Percentiles rank a stretch among this genome's conserved stretches.
phyloP scores from a whole-genome alignment of 2,888 invertebrate genomes.

The Diadromus collaris region DNA sequence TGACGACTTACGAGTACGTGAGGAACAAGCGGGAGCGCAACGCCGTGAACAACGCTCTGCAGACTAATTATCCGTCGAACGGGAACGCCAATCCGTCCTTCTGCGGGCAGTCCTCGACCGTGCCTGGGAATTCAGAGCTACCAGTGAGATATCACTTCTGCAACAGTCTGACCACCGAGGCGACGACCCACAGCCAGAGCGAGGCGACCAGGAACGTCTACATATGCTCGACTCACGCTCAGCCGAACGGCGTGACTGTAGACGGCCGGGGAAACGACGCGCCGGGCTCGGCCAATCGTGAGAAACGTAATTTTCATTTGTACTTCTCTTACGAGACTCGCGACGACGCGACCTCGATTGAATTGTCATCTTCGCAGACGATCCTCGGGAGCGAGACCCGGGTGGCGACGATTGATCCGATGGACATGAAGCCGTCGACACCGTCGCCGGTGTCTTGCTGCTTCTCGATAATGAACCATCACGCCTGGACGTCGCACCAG shows the following conservation, averaged over 20 bases:
- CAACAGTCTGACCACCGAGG: slow-evolving; percentile 61
- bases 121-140: slow-evolving; percentile 20
- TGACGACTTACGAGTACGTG: slow-evolving; percentile 96
- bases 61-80: slow-evolving; percentile 42
- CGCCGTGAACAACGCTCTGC: slow-evolving; percentile 47
- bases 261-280: slow-evolving; percentile 13
- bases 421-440: slow-evolving; percentile 74
- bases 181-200: slow-evolving; percentile 24
- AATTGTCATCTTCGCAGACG: slow-evolving; percentile 70
- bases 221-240: slow-evolving; percentile 71
- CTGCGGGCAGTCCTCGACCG: slow-evolving; percentile 29
- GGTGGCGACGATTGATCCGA: slow-evolving; percentile 48
- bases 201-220: slow-evolving; percentile 66
- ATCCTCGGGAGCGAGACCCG: slow-evolving; percentile 43
- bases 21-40: slow-evolving; percentile 77
- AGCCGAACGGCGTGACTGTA: slow-evolving; percentile 35
- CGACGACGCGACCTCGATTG: slow-evolving; percentile 75
- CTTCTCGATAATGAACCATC: slow-evolving; percentile 73
- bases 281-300: slow-evolving; percentile 37
- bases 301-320: slow-evolving; percentile 73
- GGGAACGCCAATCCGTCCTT: slow-evolving; percentile 34
- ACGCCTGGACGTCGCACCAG: slow-evolving; percentile 55
- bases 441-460: slow-evolving; percentile 78
- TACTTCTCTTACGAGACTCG: slow-evolving; percentile 76
- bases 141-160: slow-evolving; percentile 71